These are phyloP conservation scores for Druon quercuslanigerum DNA, from an alignment of 1,140 invertebrate genomes.

Conservation along the genomic window DNA sequence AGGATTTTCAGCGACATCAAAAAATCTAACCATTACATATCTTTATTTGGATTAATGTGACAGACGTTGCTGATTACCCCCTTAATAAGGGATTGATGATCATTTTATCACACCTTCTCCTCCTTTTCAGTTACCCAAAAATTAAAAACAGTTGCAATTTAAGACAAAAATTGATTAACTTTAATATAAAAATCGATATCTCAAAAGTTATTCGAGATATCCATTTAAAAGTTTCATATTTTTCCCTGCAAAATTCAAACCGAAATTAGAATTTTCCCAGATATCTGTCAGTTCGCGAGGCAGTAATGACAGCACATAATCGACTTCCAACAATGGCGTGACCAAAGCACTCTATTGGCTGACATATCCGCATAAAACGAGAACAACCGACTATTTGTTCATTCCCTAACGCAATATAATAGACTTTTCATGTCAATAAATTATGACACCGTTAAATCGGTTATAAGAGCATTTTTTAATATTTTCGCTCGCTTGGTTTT, in stretches of 20 bases:
- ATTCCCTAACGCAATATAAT: conserved; percentile 44
- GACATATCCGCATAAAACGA: conserved; percentile 51
- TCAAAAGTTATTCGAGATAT: too few species aligned
- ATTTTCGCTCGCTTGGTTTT: conserved; percentile 45
- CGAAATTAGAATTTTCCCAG: conserved; percentile 55
- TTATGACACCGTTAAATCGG: conserved; percentile 51
- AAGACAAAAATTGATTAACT: too few species aligned
- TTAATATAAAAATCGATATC: too few species aligned
- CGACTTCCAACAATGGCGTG: conserved; percentile 57
- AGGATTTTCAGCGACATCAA: too few species aligned
- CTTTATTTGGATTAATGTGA: too few species aligned
- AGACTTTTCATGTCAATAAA: conserved; percentile 50
- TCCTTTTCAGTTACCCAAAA: too few species aligned
- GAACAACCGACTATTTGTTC: conserved; percentile 51
- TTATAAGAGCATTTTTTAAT: conserved; percentile 41
- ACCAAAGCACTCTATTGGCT: conserved; percentile 48
- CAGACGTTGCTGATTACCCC: too few species aligned
- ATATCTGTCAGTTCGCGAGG: conserved; percentile 39
- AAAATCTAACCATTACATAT: too few species aligned
- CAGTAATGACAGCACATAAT: conserved; percentile 46
- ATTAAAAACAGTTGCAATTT: too few species aligned
- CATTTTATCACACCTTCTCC: too few species aligned
- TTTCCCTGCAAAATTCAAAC: conserved; percentile 24
- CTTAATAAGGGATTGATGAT: too few species aligned
- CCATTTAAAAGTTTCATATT: too few species aligned